These are phyloP conservation scores for Lasioglossum leucozonium DNA, from an alignment of 2,888 invertebrate species.

Conservation along the genomic window DNA sequence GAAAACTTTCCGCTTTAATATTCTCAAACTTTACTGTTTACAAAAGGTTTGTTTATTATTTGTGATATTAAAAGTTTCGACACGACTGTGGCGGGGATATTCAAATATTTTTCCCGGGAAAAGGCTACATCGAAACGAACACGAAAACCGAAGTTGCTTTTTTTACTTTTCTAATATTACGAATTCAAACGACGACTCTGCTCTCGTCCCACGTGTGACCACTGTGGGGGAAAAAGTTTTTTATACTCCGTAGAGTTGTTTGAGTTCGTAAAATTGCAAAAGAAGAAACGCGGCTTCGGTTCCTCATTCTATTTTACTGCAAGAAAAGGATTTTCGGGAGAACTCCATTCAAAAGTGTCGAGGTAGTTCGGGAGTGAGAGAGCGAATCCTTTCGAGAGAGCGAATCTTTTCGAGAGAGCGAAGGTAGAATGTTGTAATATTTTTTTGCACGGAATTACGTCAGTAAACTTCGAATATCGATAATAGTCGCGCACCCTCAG, in stretches of 20 bases:
- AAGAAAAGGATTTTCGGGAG: background rate
- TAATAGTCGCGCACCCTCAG: background rate
- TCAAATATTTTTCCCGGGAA: background rate
- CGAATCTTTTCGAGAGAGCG: background rate
- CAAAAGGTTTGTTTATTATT: background rate
- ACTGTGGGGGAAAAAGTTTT: background rate
- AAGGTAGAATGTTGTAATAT: background rate
- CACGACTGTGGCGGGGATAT: background rate
- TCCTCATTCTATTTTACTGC: background rate
- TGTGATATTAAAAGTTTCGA: background rate
- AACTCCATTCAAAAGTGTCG: background rate
- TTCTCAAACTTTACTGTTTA: background rate
- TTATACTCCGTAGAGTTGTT: background rate
- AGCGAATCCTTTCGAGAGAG: background rate
- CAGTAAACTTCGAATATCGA: background rate
- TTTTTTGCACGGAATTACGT: background rate
- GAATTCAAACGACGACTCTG: background rate
- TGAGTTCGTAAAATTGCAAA: background rate
- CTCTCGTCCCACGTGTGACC: background rate
- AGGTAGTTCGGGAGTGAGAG: background rate
- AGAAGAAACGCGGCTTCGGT: background rate
- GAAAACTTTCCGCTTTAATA: background rate
- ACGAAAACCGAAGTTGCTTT: background rate
- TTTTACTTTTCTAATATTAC: background rate
- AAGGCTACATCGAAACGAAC: background rate